Conservation (phyloP, 2,888 invertebrate species). For the Crioceris asparagi region DNA sequence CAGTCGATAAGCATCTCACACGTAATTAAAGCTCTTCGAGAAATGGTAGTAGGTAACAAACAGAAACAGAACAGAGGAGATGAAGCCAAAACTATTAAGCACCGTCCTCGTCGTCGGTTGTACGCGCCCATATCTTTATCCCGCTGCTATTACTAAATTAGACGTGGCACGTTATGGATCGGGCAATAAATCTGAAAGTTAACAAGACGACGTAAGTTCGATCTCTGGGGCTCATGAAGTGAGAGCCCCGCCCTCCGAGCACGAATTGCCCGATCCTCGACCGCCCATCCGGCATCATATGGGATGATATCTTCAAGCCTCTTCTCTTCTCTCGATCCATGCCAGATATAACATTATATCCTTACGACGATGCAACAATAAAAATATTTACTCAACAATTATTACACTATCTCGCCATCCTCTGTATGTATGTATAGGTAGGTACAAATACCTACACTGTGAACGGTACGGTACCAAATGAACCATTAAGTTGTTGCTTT, state of each 20-base stretch:
- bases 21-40: constrained; percentile 14
- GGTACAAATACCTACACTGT: too few relatives aligned
- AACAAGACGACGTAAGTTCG: constrained; percentile 37
- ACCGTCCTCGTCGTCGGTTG: too few relatives aligned
- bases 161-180: constrained; percentile 20
- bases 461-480: too few relatives aligned
- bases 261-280: constrained; percentile 34
- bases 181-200: constrained; percentile 37
- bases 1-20: constrained; percentile 12
- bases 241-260: constrained; percentile 35
- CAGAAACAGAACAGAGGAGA: constrained; percentile 14
- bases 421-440: constrained; percentile 14
- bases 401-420: constrained; percentile 22
- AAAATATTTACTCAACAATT: constrained; percentile 38
- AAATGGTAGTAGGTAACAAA: constrained; percentile 12
- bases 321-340: constrained; percentile 17
- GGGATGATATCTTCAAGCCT: constrained; percentile 28
- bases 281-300: constrained; percentile 36
- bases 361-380: constrained; percentile 29
- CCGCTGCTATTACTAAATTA: constrained; percentile 26
- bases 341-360: constrained; percentile 24
- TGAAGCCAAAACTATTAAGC: constrained; percentile 17
- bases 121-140: constrained; percentile 13
- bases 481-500: too few relatives aligned
- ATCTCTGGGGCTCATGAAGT: constrained; percentile 33